phyloP scores from a whole-genome alignment of 2,797 vertebrate species.

The Arrhamphus sclerolepis region DNA sequence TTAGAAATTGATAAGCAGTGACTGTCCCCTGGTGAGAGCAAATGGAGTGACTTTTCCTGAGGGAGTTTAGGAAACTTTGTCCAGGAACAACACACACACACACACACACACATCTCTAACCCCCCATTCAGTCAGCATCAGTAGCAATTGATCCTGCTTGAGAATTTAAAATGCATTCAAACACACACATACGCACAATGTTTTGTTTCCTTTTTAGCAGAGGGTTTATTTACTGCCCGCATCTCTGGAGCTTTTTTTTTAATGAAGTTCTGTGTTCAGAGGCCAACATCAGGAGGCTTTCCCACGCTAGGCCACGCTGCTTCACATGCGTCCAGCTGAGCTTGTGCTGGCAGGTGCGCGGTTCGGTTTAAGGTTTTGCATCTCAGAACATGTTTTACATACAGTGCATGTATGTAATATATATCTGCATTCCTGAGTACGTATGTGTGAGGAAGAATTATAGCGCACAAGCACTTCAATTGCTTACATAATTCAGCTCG shows the following conservation, averaged over 20 bases:
- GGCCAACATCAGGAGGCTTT: slow-evolving; percentile 46
- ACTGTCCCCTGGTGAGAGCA: slow-evolving; percentile 52
- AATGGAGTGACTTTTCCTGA: slow-evolving; percentile 54
- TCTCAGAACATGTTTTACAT: too few species aligned
- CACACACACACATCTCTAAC: slow-evolving; percentile 10
- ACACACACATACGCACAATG: slow-evolving; percentile 3
- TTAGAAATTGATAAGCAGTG: slow-evolving; percentile 70
- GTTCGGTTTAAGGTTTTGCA: too few species aligned
- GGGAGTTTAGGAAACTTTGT: slow-evolving; percentile 54
- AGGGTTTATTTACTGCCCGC: slow-evolving; percentile 31
- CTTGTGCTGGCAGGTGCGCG: neutral
- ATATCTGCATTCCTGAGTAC: neutral
- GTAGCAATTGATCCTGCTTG: slow-evolving; percentile 35
- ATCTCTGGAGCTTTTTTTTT: slow-evolving; percentile 35
- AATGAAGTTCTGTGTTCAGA: slow-evolving; percentile 30
- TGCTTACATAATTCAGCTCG: slow-evolving; percentile 49
- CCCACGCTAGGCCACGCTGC: slow-evolving; percentile 45
- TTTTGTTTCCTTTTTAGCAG: slow-evolving; percentile 32
- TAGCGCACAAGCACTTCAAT: slow-evolving; percentile 14
- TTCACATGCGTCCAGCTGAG: slow-evolving; percentile 21
- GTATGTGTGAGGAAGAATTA: slow-evolving; percentile 22
- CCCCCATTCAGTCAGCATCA: slow-evolving; percentile 40
- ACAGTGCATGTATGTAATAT: too few species aligned
- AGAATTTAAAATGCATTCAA: slow-evolving; percentile 27
- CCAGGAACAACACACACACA: slow-evolving; percentile 9